A percentile compares a stretch with the other conserved stretches of the same genome.
These are phyloP conservation scores for Nemotelus pantherinus DNA, from an alignment of 2,888 invertebrate genomes.

Conservation along the genomic window DNA sequence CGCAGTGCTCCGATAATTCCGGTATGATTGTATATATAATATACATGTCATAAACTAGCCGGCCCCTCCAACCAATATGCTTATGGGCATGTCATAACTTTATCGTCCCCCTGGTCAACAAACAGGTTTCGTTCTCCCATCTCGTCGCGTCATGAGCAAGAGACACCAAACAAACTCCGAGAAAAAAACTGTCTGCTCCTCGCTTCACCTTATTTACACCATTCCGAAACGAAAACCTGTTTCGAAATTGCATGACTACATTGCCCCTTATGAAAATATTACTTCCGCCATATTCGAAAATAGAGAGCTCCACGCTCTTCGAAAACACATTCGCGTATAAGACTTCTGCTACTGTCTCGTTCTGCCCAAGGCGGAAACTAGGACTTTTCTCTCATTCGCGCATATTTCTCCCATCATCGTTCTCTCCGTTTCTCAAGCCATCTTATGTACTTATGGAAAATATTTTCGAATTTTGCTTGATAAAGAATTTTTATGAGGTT, in stretches of 20 bases:
- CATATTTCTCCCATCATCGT: neutral
- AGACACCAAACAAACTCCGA: neutral
- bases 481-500: conserved; percentile 55
- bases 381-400: neutral
- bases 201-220: conserved; percentile 7
- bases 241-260: neutral
- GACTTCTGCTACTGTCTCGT: neutral
- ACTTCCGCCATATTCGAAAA: neutral
- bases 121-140: conserved; percentile 10
- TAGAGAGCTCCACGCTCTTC: neutral
- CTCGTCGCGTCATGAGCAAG: neutral
- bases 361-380: neutral
- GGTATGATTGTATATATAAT: conserved; percentile 28
- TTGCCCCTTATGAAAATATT: neutral
- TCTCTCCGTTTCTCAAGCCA: neutral
- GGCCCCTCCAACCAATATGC: conserved; percentile 37
- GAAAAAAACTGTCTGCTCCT: neutral
- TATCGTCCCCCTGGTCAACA: conserved; percentile 35
- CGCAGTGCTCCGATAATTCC: conserved; percentile 14
- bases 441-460: conserved; percentile 11
- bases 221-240: neutral
- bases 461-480: conserved; percentile 43
- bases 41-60: conserved; percentile 40
- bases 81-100: conserved; percentile 46
- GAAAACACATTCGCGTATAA: conserved; percentile 23